Evolutionary conservation across 2,797 vertebrate genomes (phyloP), one percentile per base, ranked within the genome.

Genomic region (Sarcophilus harrisii): DNA sequence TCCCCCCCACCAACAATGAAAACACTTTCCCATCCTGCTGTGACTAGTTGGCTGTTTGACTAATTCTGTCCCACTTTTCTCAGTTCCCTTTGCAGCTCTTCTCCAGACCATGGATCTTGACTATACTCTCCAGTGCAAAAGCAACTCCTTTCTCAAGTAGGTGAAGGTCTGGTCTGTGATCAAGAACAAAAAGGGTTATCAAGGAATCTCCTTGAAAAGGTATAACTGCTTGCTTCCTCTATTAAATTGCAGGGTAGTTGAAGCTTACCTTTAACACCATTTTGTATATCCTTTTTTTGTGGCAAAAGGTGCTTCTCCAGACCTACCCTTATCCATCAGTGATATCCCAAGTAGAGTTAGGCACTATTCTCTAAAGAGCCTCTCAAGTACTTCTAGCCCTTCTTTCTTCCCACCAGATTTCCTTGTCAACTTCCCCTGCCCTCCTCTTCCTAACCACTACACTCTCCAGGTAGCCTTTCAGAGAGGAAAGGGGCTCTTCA

Each of bases 401-500:
- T 28, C 12, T 14, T 58, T 27, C 30, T 45, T 81, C 28, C 29
- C n/a, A 10, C 12, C 21, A 11, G 4, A 30, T 5, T 58, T 87
- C 59, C 3, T 14, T 11, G 11, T 18, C 32, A 21, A 13, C 5
- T 54, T 28, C 16, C 2, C 4, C 1, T 59, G 18, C 2, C 28
- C 16, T n/a, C 16, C 27, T 93, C 91, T 28, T 91, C 93, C 93
- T 59, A 60, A n/a, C 2, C 45, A n/a, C 60, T 57, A 87, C 38
- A 28, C 81, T 95, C 89, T 59, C 18, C 30, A 90, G 13, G 28
- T 38, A 24, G 49, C 73, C 92, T 93, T 58, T 30, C 30, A 94
- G 92, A 94, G 55, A 57, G 58, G 18, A 92, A 24, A 94, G 59
- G n/a, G 73, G 62, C 91, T 93, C 60, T 57, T 94, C 91, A 91